Conservation (phyloP, 2,888 invertebrate genomes). For the Conchocele bisecta region DNA sequence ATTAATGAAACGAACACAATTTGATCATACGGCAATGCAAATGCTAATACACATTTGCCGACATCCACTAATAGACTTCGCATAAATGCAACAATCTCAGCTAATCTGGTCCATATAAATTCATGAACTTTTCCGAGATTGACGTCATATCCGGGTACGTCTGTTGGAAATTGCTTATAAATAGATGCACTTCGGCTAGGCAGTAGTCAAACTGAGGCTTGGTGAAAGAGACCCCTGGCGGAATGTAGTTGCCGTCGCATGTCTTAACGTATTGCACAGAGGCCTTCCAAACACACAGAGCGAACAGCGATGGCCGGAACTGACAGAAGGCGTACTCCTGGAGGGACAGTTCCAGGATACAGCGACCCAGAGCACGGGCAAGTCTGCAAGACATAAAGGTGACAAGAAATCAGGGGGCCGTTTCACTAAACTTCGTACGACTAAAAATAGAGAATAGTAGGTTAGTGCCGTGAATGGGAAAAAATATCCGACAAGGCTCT, state of each 20-base stretch:
- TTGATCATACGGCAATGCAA: too few species aligned
- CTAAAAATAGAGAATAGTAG: too few species aligned
- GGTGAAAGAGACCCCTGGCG: conserved; percentile 53
- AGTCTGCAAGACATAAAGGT: conserved; percentile 62
- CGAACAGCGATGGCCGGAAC: conserved; percentile 69
- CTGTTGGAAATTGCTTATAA: conserved; percentile 59
- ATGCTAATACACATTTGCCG: too few species aligned
- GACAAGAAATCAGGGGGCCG: too few species aligned
- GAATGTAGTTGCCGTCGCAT: conserved; percentile 59
- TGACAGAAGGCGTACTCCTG: conserved; percentile 73
- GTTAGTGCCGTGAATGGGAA: too few species aligned
- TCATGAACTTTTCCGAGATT: conserved; percentile 57
- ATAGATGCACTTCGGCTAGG: conserved; percentile 58
- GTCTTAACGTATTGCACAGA: conserved; percentile 57
- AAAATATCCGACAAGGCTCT: too few species aligned
- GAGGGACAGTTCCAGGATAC: conserved; percentile 68
- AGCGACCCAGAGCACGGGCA: conserved; percentile 63
- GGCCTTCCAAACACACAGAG: conserved; percentile 69
- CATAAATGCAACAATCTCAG: too few species aligned
- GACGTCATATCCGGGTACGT: conserved; percentile 60
- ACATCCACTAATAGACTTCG: too few species aligned
- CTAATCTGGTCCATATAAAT: conserved; percentile 40
- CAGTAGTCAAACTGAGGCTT: conserved; percentile 59
- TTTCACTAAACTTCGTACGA: too few species aligned
- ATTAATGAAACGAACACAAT: too few species aligned